Percentiles rank a stretch among this genome's conserved stretches.
phyloP scores from a whole-genome alignment of 2,888 invertebrate species.

The Cremastinae sp. region DNA sequence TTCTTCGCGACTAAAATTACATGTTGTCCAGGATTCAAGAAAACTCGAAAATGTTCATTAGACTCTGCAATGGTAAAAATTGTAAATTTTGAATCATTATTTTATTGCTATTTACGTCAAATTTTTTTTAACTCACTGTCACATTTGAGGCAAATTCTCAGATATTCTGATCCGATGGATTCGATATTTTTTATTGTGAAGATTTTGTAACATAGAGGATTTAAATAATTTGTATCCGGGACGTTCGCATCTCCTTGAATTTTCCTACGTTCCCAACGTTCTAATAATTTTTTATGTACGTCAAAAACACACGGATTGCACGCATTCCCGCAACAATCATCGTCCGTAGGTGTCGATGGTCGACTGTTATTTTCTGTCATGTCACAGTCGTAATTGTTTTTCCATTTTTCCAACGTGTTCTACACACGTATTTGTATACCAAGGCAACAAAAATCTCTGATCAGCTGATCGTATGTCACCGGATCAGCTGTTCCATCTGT shows the following conservation, averaged over 20 bases:
- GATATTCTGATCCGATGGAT: conserved; percentile 62
- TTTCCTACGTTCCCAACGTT: conserved; percentile 69
- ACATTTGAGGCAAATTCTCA: conserved; percentile 64
- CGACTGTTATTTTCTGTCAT: conserved; percentile 54
- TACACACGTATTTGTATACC: background rate
- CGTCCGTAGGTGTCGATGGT: conserved; percentile 69
- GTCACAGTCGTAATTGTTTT: conserved; percentile 22
- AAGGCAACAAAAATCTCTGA: conserved; percentile 5
- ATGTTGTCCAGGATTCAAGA: conserved; percentile 73
- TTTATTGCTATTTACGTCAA: background rate
- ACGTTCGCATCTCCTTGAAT: conserved; percentile 32
- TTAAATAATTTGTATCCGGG: conserved; percentile 60
- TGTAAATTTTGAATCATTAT: background rate
- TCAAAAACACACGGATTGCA: conserved; percentile 77
- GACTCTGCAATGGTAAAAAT: conserved; percentile 35
- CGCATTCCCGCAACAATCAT: conserved; percentile 76
- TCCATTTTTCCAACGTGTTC: conserved; percentile 27
- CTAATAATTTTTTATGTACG: conserved; percentile 70
- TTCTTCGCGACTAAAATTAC: conserved; percentile 63
- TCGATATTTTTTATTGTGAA: conserved; percentile 63
- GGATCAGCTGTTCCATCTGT: conserved; percentile 47
- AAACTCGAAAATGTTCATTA: conserved; percentile 38
- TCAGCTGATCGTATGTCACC: conserved; percentile 37
- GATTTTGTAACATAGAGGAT: conserved; percentile 62
- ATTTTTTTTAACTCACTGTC: conserved; percentile 61